Evolutionary conservation across 2,888 invertebrate species (phyloP).

Genomic region (Drosophila subsilvestris): DNA sequence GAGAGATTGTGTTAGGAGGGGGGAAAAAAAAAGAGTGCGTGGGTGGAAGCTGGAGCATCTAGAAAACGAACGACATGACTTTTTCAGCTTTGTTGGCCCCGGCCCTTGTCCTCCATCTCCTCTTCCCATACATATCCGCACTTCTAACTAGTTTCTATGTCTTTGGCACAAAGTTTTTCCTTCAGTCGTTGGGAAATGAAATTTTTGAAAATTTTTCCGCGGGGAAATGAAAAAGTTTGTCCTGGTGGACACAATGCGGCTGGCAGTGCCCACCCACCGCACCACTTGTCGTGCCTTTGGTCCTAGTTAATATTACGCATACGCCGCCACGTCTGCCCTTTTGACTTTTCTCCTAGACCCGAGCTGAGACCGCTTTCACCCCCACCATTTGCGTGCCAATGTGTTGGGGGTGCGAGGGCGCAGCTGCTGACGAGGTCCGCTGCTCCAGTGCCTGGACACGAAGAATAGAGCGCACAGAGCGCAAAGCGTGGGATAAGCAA

Average conservation of each 20-base stretch:
- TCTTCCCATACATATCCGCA: slow-evolving; percentile 44
- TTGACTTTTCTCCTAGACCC: slow-evolving; percentile 66
- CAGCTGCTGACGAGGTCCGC: slow-evolving; percentile 58
- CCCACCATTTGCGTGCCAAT: slow-evolving; percentile 65
- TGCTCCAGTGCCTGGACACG: slow-evolving; percentile 14
- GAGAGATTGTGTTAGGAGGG: slow-evolving; percentile 8
- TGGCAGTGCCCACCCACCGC: slow-evolving; percentile 34
- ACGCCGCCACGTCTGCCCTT: slow-evolving; percentile 73
- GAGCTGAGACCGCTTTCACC: slow-evolving; percentile 3
- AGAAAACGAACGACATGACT: slow-evolving; percentile 68
- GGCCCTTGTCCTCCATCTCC: background rate
- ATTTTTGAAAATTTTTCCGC: slow-evolving; percentile 80
- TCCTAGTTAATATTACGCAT: slow-evolving; percentile 76
- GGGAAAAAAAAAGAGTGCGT: background rate
- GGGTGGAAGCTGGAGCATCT: slow-evolving; percentile 30
- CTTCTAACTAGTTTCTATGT: slow-evolving; percentile 78
- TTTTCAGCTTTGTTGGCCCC: slow-evolving; percentile 68
- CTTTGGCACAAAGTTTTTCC: slow-evolving; percentile 76
- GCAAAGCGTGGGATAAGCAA: slow-evolving; percentile 80
- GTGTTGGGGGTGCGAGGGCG: slow-evolving; percentile 48
- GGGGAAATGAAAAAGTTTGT: slow-evolving; percentile 81
- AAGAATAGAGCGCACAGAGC: slow-evolving; percentile 36
- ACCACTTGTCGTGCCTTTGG: slow-evolving; percentile 36
- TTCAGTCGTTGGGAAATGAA: slow-evolving; percentile 76
- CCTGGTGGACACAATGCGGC: slow-evolving; percentile 77